phyloP scores from a whole-genome alignment of 2,797 vertebrate species.

The Rhabdophis nuchalis region DNA sequence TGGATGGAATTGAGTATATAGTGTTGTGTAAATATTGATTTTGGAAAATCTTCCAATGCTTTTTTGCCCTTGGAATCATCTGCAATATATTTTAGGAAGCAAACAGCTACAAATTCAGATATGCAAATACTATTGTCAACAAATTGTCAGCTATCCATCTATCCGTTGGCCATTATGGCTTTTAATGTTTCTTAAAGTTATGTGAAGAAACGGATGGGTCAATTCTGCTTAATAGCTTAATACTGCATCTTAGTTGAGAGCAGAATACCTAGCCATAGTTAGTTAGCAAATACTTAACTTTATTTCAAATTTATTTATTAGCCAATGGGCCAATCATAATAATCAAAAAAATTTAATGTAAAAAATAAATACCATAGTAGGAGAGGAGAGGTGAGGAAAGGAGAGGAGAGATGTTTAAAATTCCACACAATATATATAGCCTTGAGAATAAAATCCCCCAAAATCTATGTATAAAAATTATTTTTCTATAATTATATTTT shows the following conservation, averaged over 20 bases:
- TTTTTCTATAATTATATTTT: not conserved
- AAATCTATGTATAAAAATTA: not conserved
- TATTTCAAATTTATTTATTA: not conserved
- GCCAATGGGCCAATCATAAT: not conserved
- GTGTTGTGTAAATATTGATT: not conserved
- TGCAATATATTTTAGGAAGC: not conserved
- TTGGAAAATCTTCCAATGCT: not conserved
- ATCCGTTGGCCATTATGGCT: conserved; percentile 5
- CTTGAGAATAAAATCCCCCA: not conserved
- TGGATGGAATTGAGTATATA: not conserved
- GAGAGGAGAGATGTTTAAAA: not conserved
- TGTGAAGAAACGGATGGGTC: not conserved
- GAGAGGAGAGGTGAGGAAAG: not conserved
- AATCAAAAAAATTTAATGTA: not conserved
- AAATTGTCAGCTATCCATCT: conserved; percentile 1
- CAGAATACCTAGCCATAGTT: not conserved
- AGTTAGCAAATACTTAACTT: not conserved
- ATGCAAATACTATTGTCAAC: not conserved
- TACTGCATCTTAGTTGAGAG: not conserved
- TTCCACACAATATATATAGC: not conserved
- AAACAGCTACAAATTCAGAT: not conserved
- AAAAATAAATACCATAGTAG: not conserved
- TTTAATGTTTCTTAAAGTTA: not conserved
- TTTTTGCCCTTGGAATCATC: not conserved
- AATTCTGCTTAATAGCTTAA: not conserved